A percentile compares a stretch with the other conserved stretches of the same genome.
Evolutionary conservation across 2,888 invertebrate species (phyloP).

Genomic region (Drosophila parthenogenetica): DNA sequence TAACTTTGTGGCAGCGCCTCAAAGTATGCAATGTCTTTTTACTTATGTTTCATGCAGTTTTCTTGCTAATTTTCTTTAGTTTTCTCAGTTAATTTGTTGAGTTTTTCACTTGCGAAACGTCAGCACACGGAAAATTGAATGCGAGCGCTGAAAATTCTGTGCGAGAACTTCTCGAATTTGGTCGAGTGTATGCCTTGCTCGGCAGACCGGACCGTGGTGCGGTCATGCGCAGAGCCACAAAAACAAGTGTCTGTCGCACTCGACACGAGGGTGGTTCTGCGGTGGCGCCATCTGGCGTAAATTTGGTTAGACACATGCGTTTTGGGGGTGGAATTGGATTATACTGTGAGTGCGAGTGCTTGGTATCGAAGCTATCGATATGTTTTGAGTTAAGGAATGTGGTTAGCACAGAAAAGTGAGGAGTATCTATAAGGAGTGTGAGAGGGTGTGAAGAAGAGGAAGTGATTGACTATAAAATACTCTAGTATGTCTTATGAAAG

Average conservation of each 20-base stretch:
- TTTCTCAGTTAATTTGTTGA: slow-evolving; percentile 5
- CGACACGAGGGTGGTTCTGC: slow-evolving; percentile 46
- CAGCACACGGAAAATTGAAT: slow-evolving; percentile 74
- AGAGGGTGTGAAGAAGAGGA: background rate
- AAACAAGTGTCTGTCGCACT: slow-evolving; percentile 59
- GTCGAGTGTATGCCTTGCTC: slow-evolving; percentile 47
- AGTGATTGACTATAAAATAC: background rate
- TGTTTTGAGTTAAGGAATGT: background rate
- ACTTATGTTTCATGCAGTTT: slow-evolving; percentile 17
- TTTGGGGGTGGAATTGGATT: slow-evolving; percentile 8
- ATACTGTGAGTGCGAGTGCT: slow-evolving; percentile 11
- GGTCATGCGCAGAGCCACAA: slow-evolving; percentile 56
- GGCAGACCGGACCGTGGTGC: slow-evolving; percentile 38
- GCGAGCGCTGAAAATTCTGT: slow-evolving; percentile 66
- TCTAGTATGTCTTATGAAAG: background rate
- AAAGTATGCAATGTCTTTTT: slow-evolving; percentile 55
- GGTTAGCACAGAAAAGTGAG: background rate
- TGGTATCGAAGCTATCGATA: slow-evolving; percentile 9
- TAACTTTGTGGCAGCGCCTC: slow-evolving; percentile 40
- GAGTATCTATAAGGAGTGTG: background rate
- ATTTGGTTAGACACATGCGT: background rate
- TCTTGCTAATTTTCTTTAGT: slow-evolving; percentile 12
- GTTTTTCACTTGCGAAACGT: slow-evolving; percentile 56
- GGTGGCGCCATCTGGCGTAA: slow-evolving; percentile 53
- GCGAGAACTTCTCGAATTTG: slow-evolving; percentile 28